Conservation (phyloP, 2,797 vertebrate genomes). For the Carapus acus region DNA sequence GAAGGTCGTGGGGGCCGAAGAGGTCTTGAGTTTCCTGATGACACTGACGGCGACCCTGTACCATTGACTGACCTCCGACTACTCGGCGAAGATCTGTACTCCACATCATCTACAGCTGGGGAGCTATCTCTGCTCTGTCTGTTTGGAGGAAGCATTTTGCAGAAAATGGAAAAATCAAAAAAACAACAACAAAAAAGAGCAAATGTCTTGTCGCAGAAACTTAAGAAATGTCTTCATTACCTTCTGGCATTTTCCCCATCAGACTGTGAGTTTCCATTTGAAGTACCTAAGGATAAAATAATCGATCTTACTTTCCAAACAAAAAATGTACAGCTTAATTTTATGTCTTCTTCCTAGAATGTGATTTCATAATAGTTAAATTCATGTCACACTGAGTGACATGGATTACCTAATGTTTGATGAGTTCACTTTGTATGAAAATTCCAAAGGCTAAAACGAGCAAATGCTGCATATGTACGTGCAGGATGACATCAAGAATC, state of each 20-base stretch:
- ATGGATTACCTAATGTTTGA: too few relatives aligned
- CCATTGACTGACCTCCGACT: conserved; percentile 67
- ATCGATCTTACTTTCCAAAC: too few relatives aligned
- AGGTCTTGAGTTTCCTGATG: conserved; percentile 74
- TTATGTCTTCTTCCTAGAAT: too few relatives aligned
- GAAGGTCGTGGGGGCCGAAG: conserved; percentile 80
- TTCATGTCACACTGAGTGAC: too few relatives aligned
- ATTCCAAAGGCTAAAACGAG: too few relatives aligned
- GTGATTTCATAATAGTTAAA: too few relatives aligned
- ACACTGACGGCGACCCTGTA: conserved; percentile 80
- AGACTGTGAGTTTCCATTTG: conserved; percentile 66
- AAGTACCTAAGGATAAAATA: conserved; percentile 43
- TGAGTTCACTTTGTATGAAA: too few relatives aligned
- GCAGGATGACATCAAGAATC: too few relatives aligned
- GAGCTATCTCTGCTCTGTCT: conserved; percentile 80
- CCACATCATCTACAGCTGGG: conserved; percentile 75
- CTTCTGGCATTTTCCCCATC: conserved; percentile 60
- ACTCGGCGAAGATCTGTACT: conserved; percentile 74
- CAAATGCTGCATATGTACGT: too few relatives aligned
- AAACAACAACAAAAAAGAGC: too few relatives aligned
- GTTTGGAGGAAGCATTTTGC: background rate
- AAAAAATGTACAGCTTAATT: too few relatives aligned
- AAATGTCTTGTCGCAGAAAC: background rate
- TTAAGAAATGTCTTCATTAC: conserved; percentile 29
- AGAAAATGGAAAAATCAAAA: too few relatives aligned